These are phyloP conservation scores for Danionella dracula DNA, from an alignment of 2,797 vertebrate species.

Conservation along the genomic window DNA sequence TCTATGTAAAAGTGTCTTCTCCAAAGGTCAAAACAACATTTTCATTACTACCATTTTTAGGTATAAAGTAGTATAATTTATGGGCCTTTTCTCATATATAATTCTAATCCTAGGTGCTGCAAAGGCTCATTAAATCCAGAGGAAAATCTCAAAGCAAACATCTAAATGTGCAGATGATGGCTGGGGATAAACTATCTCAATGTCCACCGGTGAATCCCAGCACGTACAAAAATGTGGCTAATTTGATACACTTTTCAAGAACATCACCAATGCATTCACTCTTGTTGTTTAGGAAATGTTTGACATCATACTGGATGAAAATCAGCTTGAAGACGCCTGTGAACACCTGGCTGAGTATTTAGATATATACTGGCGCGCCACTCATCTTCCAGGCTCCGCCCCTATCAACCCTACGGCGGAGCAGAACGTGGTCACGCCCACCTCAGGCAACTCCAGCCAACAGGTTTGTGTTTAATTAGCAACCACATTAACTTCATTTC, in stretches of 20 bases:
- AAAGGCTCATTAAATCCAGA: conserved; percentile 88
- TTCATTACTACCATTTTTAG: too few relatives aligned
- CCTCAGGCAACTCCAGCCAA: conserved; percentile 85
- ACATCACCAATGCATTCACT: too few relatives aligned
- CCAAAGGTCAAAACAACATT: conserved; percentile 80
- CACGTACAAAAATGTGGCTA: not conserved
- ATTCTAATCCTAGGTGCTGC: conserved; percentile 76
- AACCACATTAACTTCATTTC: not conserved
- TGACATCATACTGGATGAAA: conserved; percentile 93
- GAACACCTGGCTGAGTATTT: conserved; percentile 92
- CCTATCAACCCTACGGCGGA: conserved; percentile 72
- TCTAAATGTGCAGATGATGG: conserved; percentile 97
- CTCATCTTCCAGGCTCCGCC: conserved; percentile 79
- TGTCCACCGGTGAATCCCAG: conserved; percentile 81
- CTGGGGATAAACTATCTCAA: conserved; percentile 90
- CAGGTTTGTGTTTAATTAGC: conserved; percentile 67
- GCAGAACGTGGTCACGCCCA: conserved; percentile 76
- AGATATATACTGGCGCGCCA: conserved; percentile 92
- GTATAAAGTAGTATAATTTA: too few relatives aligned
- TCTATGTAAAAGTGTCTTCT: conserved; percentile 95
- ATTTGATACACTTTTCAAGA: not conserved
- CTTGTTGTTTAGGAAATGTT: conserved; percentile 80
- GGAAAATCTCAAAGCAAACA: conserved; percentile 97
- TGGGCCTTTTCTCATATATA: conserved; percentile 6
- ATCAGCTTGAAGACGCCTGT: conserved; percentile 92